phyloP scores from a whole-genome alignment of 2,797 vertebrate genomes.

The Poecilia gillii region DNA sequence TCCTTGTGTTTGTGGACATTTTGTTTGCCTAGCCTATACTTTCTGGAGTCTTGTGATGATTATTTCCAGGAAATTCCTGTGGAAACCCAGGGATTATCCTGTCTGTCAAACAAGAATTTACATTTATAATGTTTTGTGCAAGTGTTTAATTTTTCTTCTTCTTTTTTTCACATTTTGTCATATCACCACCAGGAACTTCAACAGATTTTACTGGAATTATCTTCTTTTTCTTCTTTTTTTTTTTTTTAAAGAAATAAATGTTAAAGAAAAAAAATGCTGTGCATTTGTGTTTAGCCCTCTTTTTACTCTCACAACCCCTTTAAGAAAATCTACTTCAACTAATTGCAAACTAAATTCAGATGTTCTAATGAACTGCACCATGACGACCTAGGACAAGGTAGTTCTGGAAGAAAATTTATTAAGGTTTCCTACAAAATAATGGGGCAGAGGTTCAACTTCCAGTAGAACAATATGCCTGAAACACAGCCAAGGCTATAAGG shows the following conservation, averaged over 20 bases:
- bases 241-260: background rate
- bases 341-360: background rate
- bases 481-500: background rate
- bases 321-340: background rate
- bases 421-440: background rate
- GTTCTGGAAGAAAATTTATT: background rate
- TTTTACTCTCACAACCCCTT: background rate
- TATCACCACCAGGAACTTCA: background rate
- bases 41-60: conserved; percentile 10
- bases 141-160: background rate
- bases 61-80: conserved; percentile 7
- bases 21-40: background rate
- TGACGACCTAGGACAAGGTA: background rate
- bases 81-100: background rate
- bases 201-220: background rate
- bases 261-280: background rate
- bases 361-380: background rate
- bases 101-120: background rate
- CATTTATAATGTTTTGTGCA: background rate
- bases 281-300: background rate
- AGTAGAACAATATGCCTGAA: background rate
- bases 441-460: background rate
- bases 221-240: background rate
- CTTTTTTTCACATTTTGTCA: background rate
- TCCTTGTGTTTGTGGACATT: conserved; percentile 2